phyloP scores from a whole-genome alignment of 2,113 vertebrate species.

The Phyllopteryx taeniolatus region DNA sequence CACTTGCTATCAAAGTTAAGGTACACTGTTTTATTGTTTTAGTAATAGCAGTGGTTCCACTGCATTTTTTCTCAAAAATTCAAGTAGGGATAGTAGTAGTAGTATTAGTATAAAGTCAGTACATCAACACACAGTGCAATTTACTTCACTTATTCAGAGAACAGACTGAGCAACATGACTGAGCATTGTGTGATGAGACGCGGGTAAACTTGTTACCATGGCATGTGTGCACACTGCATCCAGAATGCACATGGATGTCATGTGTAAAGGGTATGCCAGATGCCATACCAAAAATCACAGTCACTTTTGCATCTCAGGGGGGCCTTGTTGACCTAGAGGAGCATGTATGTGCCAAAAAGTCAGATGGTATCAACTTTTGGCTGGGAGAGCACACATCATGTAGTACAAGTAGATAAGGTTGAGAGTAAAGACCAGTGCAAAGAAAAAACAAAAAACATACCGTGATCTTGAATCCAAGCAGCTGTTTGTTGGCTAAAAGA shows the following conservation, averaged over 20 bases:
- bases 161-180: neutral
- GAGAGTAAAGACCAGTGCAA: neutral
- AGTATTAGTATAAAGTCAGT: neutral
- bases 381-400: neutral
- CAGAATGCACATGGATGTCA: conserved; percentile 44
- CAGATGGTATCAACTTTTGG: conserved; percentile 4
- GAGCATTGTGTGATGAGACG: neutral
- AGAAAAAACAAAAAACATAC: conserved; percentile 28
- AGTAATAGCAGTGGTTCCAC: neutral
- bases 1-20: neutral
- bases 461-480: conserved; percentile 11
- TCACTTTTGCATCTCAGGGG: neutral
- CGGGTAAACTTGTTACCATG: conserved; percentile 34
- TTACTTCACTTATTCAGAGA: neutral
- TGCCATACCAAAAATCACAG: neutral
- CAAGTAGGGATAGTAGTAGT: no score
- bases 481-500: conserved; percentile 16
- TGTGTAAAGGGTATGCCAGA: conserved; percentile 26
- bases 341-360: neutral
- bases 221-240: conserved; percentile 11
- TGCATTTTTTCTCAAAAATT: neutral
- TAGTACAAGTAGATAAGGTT: neutral
- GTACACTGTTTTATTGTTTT: neutral
- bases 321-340: neutral
- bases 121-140: neutral